Base-by-base conservation (phyloP, 2,113 vertebrate species). In the Nansenia antarctica region DNA sequence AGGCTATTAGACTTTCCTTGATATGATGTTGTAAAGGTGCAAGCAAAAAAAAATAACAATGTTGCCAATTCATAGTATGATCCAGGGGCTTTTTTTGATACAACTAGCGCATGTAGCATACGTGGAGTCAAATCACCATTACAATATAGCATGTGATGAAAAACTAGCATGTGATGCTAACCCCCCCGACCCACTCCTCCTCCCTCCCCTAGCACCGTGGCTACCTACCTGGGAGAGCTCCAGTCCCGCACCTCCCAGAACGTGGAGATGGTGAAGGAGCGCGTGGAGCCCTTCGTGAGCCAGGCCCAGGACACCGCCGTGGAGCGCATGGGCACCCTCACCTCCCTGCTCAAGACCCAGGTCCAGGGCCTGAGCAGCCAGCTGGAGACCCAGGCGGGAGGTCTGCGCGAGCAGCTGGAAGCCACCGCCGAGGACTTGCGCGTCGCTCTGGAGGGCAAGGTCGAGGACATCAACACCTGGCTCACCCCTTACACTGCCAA, bases 191-290 rank as follows among this genome's bases (percentile, higher is more conserved):
- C n/a, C 31, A 20, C 32, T 26, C 9, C 20, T 30, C 39, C 42
- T 55, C 22, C 39, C 15, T 20, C 7, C 68, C 15, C 8, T 57
- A 93, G 89, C 59, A 90, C 89, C 0, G 73, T 92, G 14, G 0
- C 82, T 12, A 87, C 85, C 55, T 94, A 94, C 72, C 0, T 92
- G 22, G 58, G 70, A 1, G 92, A 93, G 74, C 3, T 94, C 34
- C 88, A 88, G 34, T 90, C 89, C 68, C 90, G 89, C 26, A 52
- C 87, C 1, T 14, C 76, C 29, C 89, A 93, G 59, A 94, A 89
- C 49, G 24, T 92, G 7, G 89, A 79, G 0, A 0, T 69, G 0
- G 8, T 90, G 45, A 91, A 52, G 53, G 84, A 68, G 20, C 72
- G 66, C 0, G 66, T 94, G 18, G 81, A 92, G 75, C 92, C 93